These are phyloP conservation scores for Catostomus latipinnis DNA, from an alignment of 2,797 vertebrate genomes.

Conservation along the genomic window DNA sequence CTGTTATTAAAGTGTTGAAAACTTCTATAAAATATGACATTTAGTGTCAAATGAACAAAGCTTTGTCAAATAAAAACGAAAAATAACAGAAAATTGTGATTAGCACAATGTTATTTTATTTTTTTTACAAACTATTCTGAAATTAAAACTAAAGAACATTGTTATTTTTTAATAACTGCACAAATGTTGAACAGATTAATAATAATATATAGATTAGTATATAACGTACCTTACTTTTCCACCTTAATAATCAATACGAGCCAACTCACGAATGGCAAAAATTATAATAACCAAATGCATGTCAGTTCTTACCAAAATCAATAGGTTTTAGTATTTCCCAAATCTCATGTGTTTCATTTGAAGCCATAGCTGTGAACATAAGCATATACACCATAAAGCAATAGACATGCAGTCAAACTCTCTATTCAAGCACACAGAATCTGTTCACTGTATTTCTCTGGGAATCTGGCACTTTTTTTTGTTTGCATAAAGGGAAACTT, in stretches of 20 bases:
- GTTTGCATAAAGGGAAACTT: constrained; percentile 89
- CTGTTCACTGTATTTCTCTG: constrained; percentile 67
- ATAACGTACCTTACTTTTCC: background rate
- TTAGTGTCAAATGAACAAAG: background rate
- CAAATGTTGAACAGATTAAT: background rate
- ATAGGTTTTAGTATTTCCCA: constrained; percentile 83
- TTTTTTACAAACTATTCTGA: background rate
- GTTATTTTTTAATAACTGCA: background rate
- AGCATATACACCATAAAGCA: constrained; percentile 66
- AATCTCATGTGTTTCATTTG: constrained; percentile 75
- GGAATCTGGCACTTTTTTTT: constrained; percentile 63
- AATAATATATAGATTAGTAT: too few relatives aligned
- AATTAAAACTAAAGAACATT: background rate
- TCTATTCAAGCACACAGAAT: constrained; percentile 27
- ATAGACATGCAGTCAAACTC: constrained; percentile 50
- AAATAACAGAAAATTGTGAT: constrained; percentile 49
- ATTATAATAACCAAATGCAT: background rate
- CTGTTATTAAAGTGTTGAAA: too few relatives aligned
- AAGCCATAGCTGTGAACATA: constrained; percentile 80
- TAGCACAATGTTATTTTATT: background rate
- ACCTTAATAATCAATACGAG: background rate
- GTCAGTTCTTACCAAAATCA: constrained; percentile 85
- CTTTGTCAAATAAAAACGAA: background rate
- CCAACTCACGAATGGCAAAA: constrained; percentile 8
- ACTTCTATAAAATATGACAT: too few relatives aligned